phyloP scores from a whole-genome alignment of 35 echinoderm and acorn worm genomes.

The Apostichopus parvimensis region DNA sequence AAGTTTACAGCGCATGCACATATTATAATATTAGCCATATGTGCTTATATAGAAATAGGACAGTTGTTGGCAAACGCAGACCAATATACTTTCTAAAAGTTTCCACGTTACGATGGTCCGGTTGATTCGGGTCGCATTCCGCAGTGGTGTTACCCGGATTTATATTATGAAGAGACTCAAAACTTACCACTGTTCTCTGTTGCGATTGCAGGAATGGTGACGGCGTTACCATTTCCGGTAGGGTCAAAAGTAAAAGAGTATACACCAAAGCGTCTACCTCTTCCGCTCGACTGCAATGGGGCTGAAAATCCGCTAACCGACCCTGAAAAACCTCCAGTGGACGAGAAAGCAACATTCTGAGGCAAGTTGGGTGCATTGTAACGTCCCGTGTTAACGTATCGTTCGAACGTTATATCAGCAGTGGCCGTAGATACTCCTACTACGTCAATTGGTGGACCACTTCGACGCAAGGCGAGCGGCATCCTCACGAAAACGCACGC shows the following conservation, averaged over 20 bases:
- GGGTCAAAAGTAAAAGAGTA: not conserved
- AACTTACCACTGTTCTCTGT: not conserved
- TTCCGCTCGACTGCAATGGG: not conserved
- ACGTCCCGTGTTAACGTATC: not conserved
- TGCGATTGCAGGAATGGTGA: not conserved
- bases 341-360: not conserved
- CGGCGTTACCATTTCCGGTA: not conserved
- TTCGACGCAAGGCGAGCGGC: not conserved
- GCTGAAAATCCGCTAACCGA: not conserved
- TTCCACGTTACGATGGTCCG: too few relatives aligned
- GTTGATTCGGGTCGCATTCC: too few relatives aligned
- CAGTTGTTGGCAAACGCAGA: too few relatives aligned
- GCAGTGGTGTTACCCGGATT: too few relatives aligned
- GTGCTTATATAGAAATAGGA: too few relatives aligned
- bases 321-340: not conserved
- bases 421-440: not conserved
- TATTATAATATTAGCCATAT: too few relatives aligned
- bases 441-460: not conserved
- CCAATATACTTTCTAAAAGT: too few relatives aligned
- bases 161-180: too few relatives aligned
- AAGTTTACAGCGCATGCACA: too few relatives aligned
- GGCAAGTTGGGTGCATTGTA: not conserved
- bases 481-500: not conserved
- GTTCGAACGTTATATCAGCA: not conserved
- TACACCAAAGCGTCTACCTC: not conserved